Evolutionary conservation across 2,888 invertebrate genomes (phyloP), one percentile per base, ranked within the genome.

Genomic region (Tetropium fuscum): DNA sequence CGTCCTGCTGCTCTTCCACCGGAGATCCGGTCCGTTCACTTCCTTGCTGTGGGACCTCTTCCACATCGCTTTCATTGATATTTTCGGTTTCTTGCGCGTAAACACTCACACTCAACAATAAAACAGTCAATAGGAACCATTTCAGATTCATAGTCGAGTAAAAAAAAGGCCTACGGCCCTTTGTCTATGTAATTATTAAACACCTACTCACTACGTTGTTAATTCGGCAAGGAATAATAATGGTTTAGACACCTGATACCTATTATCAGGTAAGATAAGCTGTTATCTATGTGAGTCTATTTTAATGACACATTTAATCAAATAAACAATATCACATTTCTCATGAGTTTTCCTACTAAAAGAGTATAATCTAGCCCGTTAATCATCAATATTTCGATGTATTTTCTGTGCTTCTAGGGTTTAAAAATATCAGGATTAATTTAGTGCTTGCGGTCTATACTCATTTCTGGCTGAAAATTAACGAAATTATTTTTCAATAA

Each of bases 251-350:
- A 49, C 27, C 43, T 43, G 43, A 44, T 49, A 44, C 36, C 34
- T 34, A 43, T 53, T 57, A 41, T 38, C 60, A 51, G 54, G 55
- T 61, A 61, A 64, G 62, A 64, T 62, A 54, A 47, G 41, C 45
- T 49, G 57, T 64, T 64, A 64, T 64, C 64, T 64, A 22, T 27
- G 11, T 22, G 13, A 44, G 44, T 49, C 44, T 49, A 48, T 48
- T 57, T 59, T 64, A 59, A 64, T 62, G 64, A 64, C 62, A 62
- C 62, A 59, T 64, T 58, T 64, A 56, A 51, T 53, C 43, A 58
- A 64, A 60, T 59, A 11, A 19, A 48, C 44, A 44, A 27, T 20
- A 44, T 22, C 1, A 27, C 15, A 44, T 44, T 44, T 25, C 10
- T 44, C 44, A 44, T 15, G 11, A 10, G 3, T 27, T 44, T 43